A percentile compares a stretch with the other conserved stretches of the same genome.
phyloP scores from a whole-genome alignment of 2,113 vertebrate genomes.

The Tragelaphus scriptus region DNA sequence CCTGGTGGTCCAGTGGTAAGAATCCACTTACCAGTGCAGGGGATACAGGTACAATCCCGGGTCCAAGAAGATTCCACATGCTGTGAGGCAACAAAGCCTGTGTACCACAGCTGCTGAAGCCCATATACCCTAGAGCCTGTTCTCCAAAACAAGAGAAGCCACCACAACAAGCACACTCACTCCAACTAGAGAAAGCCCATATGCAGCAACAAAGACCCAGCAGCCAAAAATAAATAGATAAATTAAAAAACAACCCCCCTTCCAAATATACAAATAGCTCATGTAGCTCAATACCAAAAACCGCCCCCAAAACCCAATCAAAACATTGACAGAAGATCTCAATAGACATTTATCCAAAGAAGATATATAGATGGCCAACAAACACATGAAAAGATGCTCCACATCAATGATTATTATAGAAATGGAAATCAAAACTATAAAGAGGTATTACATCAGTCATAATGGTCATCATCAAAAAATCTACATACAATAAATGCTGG shows the following conservation, averaged over 20 bases:
- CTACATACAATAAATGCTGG: background rate
- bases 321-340: background rate
- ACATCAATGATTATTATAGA: background rate
- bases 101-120: background rate
- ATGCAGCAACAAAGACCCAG: background rate
- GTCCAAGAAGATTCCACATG: background rate
- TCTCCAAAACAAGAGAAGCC: background rate
- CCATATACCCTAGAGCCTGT: background rate
- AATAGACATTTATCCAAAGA: background rate
- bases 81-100: background rate
- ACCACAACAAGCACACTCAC: background rate
- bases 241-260: background rate
- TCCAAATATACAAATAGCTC: background rate
- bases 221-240: background rate
- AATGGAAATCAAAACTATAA: background rate
- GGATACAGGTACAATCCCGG: background rate
- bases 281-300: background rate
- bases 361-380: background rate
- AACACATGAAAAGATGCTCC: background rate
- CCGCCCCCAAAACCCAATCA: accelerated
- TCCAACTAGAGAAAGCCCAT: background rate
- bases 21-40: background rate
- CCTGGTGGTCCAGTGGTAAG: background rate
- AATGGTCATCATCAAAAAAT: background rate
- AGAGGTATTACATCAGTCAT: background rate